Evolutionary conservation across 2,113 vertebrate species (phyloP).

Genomic region (Podarcis raffonei): DNA sequence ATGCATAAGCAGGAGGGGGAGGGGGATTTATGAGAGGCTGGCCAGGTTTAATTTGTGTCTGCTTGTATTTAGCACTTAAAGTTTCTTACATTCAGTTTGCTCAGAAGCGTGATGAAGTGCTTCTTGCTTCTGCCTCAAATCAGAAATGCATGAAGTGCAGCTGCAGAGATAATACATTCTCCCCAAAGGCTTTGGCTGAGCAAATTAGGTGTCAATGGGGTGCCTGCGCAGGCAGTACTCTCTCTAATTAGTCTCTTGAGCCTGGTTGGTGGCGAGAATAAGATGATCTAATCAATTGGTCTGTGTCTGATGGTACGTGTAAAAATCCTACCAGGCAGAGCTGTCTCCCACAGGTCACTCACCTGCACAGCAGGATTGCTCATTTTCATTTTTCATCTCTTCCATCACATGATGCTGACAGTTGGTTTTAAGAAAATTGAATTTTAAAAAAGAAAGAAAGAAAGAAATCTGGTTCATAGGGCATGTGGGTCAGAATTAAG

Average conservation of each 20-base stretch:
- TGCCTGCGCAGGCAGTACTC: constrained; percentile 85
- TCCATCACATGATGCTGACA: constrained; percentile 80
- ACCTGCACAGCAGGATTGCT: constrained; percentile 80
- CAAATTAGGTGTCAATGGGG: constrained; percentile 91
- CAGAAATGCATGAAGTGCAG: constrained; percentile 86
- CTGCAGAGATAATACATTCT: constrained; percentile 88
- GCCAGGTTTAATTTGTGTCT: constrained; percentile 73
- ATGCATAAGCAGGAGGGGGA: not conserved
- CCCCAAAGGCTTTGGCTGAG: constrained; percentile 87
- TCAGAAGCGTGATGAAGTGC: constrained; percentile 77
- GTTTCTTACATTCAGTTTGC: constrained; percentile 77
- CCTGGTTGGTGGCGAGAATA: constrained; percentile 86
- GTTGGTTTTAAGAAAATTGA: constrained; percentile 82
- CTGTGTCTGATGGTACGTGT: constrained; percentile 82
- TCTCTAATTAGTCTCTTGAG: constrained; percentile 91
- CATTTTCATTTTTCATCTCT: constrained; percentile 84
- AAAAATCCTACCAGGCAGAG: constrained; percentile 82
- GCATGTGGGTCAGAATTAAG: constrained; percentile 78
- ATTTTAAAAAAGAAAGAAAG: constrained; percentile 72
- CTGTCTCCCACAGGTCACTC: constrained; percentile 85
- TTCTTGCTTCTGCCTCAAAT: constrained; percentile 80
- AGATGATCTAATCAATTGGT: constrained; percentile 90
- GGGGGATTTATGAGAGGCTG: constrained; percentile 58
- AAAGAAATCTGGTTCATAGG: constrained; percentile 80
- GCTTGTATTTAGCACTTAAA: constrained; percentile 78